These are phyloP conservation scores for Drosophila repleta DNA, from an alignment of 1,140 invertebrate genomes.

Conservation along the genomic window DNA sequence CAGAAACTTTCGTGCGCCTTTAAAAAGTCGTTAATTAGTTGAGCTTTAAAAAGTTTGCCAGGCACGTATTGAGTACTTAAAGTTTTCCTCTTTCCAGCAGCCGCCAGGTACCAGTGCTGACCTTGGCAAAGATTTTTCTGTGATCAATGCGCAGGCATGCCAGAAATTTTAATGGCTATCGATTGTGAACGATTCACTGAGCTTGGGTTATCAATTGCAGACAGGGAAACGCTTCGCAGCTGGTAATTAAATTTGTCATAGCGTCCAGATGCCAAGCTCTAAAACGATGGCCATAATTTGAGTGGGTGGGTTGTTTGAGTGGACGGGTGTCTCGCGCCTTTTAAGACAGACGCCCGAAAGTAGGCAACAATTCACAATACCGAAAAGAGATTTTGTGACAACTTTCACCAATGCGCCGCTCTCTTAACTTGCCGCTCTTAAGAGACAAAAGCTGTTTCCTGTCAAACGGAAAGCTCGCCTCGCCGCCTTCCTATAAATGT, in stretches of 20 bases:
- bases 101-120: slow-evolving; percentile 15
- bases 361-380: slow-evolving; percentile 43
- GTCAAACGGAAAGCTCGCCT: slow-evolving; percentile 47
- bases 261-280: slow-evolving; percentile 55
- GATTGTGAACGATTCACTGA: slow-evolving; percentile 63
- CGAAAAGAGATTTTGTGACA: slow-evolving; percentile 2
- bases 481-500: slow-evolving; percentile 40
- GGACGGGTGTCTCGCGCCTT: slow-evolving; percentile 1
- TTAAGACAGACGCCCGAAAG: slow-evolving; percentile 60
- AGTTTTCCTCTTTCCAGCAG: slow-evolving; percentile 8
- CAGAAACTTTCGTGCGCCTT: not conserved
- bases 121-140: slow-evolving; percentile 41
- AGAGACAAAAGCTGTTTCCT: slow-evolving; percentile 36
- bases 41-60: slow-evolving; percentile 19
- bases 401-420: slow-evolving; percentile 35
- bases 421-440: slow-evolving; percentile 37
- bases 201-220: slow-evolving; percentile 62
- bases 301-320: not conserved
- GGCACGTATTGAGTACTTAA: slow-evolving; percentile 11
- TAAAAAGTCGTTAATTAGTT: slow-evolving; percentile 29
- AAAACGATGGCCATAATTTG: not conserved
- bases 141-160: slow-evolving; percentile 47
- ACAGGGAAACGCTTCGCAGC: slow-evolving; percentile 46
- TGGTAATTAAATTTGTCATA: slow-evolving; percentile 77
- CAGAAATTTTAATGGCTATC: slow-evolving; percentile 66